Conservation (phyloP, 2,888 invertebrate species). For the Drosophila algonquin region DNA sequence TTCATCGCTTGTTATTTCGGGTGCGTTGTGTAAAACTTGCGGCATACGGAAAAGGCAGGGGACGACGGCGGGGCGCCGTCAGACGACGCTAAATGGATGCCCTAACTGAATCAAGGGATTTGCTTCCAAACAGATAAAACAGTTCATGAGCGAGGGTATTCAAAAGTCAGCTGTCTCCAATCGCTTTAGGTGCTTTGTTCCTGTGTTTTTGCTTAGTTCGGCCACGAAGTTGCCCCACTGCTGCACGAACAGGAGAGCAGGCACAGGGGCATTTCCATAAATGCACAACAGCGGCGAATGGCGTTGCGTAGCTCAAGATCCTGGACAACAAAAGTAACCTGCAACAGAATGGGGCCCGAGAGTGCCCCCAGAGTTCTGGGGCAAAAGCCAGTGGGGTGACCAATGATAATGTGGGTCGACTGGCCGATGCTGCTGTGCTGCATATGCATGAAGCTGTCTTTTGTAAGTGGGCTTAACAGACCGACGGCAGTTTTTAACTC, state of each 20-base stretch:
- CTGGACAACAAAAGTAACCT: constrained; percentile 47
- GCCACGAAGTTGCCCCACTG: constrained; percentile 48
- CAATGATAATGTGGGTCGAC: neutral
- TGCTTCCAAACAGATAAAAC: too few relatives aligned
- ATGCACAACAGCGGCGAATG: constrained; percentile 57
- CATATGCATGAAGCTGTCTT: constrained; percentile 27
- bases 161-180: neutral
- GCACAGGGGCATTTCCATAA: constrained; percentile 64
- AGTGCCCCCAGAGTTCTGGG: neutral
- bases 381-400: neutral
- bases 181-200: neutral
- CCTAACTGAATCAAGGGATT: neutral
- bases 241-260: constrained; percentile 21
- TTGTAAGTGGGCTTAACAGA: neutral
- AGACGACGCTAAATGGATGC: neutral
- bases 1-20: constrained; percentile 55
- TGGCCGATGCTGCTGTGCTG: neutral
- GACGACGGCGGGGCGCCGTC: too few relatives aligned
- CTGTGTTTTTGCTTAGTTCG: constrained; percentile 37
- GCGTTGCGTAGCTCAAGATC: constrained; percentile 45
- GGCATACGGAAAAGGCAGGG: constrained; percentile 45
- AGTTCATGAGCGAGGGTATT: constrained; percentile 11
- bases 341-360: constrained; percentile 3
- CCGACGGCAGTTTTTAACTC: too few relatives aligned
- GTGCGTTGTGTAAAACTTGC: constrained; percentile 55